These are phyloP conservation scores for Scaptodrosophila latifasciaeformis DNA, from an alignment of 2,888 invertebrate species.

Conservation along the genomic window DNA sequence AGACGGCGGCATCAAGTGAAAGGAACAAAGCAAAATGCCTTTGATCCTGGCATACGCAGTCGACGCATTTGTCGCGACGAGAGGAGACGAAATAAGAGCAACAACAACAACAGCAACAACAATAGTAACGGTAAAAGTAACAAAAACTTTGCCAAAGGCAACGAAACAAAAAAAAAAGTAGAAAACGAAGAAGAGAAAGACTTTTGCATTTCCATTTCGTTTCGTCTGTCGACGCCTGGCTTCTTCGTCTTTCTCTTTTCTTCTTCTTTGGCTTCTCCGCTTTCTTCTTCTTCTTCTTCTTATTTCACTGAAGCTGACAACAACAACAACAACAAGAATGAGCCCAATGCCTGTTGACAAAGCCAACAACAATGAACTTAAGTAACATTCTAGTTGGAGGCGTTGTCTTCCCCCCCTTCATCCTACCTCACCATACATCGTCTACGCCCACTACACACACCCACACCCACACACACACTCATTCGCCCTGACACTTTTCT, in stretches of 20 bases:
- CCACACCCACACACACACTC: neutral
- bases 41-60: slow-evolving; percentile 54
- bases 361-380: slow-evolving; percentile 39
- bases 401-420: neutral
- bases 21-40: slow-evolving; percentile 40
- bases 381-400: neutral
- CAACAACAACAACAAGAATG: slow-evolving; percentile 20
- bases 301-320: neutral
- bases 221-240: too few relatives aligned
- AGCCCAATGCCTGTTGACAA: slow-evolving; percentile 42
- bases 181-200: too few relatives aligned
- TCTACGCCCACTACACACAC: neutral
- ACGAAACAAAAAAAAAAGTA: neutral
- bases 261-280: neutral
- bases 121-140: slow-evolving; percentile 5
- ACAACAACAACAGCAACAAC: slow-evolving; percentile 24
- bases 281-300: neutral
- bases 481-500: slow-evolving; percentile 5
- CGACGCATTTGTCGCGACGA: slow-evolving; percentile 18
- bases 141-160: too few relatives aligned
- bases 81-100: neutral
- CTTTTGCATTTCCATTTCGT: too few relatives aligned
- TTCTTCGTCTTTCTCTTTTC: neutral
- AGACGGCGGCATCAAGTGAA: slow-evolving; percentile 34
- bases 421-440: slow-evolving; percentile 12